phyloP scores from a whole-genome alignment of 2,113 vertebrate genomes.

The Dissostichus mawsoni region DNA sequence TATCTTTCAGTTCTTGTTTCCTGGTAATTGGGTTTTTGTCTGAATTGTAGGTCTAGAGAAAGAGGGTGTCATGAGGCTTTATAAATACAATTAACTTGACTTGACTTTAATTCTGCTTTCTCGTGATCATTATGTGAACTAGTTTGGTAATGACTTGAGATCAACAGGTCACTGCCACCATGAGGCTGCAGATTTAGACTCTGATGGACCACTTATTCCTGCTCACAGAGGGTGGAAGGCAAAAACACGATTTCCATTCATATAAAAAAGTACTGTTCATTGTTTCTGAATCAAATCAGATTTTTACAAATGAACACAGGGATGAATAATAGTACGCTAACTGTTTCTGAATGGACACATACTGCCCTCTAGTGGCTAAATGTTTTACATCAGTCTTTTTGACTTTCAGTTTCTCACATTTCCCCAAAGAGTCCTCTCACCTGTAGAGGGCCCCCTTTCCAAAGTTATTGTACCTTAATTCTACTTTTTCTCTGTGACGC shows the following conservation, averaged over 20 bases:
- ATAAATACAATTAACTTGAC: background rate
- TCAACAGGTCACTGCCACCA: background rate
- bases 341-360: background rate
- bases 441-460: constrained; percentile 64
- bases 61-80: background rate
- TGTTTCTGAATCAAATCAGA: background rate
- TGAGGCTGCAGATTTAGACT: background rate
- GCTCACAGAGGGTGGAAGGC: background rate
- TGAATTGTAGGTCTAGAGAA: background rate
- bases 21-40: background rate
- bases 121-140: background rate
- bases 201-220: background rate
- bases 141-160: background rate
- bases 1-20: background rate
- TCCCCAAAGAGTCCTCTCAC: constrained; percentile 1
- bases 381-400: background rate
- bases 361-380: constrained; percentile 68
- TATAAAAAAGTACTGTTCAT: background rate
- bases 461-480: constrained; percentile 39
- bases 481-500: background rate
- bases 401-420: background rate
- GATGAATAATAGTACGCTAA: background rate
- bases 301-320: background rate
- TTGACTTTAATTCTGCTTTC: background rate
- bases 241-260: background rate